Conservation (phyloP, 2,113 vertebrate genomes). For the Psammodynastes pulverulentus region DNA sequence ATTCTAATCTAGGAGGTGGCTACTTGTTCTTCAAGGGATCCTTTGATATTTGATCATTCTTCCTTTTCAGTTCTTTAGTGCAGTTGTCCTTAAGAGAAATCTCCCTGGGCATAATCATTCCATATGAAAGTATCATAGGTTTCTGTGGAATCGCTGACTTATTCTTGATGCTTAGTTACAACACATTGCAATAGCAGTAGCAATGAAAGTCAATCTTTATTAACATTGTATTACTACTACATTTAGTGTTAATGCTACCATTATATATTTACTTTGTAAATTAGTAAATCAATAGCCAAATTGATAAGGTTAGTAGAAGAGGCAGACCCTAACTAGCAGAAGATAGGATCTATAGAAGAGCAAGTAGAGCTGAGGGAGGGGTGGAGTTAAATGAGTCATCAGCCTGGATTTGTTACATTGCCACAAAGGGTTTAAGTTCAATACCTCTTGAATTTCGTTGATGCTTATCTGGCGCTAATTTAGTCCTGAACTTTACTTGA, state of each 20-base stretch:
- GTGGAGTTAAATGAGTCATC: background rate
- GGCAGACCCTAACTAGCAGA: background rate
- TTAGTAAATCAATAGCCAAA: background rate
- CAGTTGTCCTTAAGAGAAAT: background rate
- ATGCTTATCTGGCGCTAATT: background rate
- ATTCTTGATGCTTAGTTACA: background rate
- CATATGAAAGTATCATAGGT: background rate
- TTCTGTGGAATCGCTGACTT: background rate
- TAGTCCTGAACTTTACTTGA: background rate
- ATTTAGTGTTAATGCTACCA: background rate
- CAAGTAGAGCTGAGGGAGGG: background rate
- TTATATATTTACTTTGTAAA: background rate
- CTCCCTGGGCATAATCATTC: background rate
- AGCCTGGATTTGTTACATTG: background rate
- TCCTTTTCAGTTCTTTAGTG: background rate
- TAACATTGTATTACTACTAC: background rate
- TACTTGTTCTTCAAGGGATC: constrained; percentile 12
- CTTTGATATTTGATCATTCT: constrained; percentile 2
- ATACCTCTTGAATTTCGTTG: background rate
- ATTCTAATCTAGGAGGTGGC: background rate
- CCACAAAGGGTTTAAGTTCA: background rate
- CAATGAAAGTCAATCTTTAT: background rate
- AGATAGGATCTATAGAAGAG: background rate
- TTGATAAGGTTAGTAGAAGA: background rate
- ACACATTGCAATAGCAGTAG: background rate